Base-by-base conservation (phyloP, 53 echinoderm and acorn worm genomes). In the Antedon mediterranea region DNA sequence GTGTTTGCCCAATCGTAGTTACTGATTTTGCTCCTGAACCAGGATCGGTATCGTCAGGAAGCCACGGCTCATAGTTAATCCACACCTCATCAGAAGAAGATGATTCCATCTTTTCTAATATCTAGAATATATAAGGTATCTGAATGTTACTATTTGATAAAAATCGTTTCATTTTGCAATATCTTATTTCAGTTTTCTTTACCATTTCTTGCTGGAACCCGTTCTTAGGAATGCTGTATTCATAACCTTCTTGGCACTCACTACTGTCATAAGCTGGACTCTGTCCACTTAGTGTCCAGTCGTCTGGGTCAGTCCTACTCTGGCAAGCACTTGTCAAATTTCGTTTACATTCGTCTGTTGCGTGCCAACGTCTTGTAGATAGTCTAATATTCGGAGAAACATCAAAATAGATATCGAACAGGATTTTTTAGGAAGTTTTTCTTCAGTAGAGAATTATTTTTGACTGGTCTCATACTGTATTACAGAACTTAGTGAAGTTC, bases 151-250 rank as follows among this genome's bases (percentile, higher is more conserved):
- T 11, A 37, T 37, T 37, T 37, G 4, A 33, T 75, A 4, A 6
- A n/a, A n/a, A n/a, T n/a, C n/a, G n/a, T n/a, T n/a, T n/a, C n/a
- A n/a, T n/a, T n/a, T n/a, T n/a, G n/a, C n/a, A n/a, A n/a, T n/a
- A n/a, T n/a, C n/a, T n/a, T n/a, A n/a, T n/a, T n/a, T n/a, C n/a
- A n/a, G n/a, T n/a, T n/a, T n/a, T n/a, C 11, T n/a, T 32, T 78
- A 93, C 93, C 93, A 85, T 93, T 71, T 93, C 85, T 71, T 87
- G 78, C 83, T 77, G 71, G 84, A 86, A 93, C 8, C 93, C 93
- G 74, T 93, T 75, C 11, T 93, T 89, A 0, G 93, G 93, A 34
- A 87, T 75, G 74, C 87, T 93, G 84, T 89, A 93, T 29, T 76
- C 76, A 72, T 89, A 89, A 4, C 87, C 87, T 23, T 82, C 71